Evolutionary conservation across 2,113 vertebrate species (phyloP).

Genomic region (Circaetus cinerascens): DNA sequence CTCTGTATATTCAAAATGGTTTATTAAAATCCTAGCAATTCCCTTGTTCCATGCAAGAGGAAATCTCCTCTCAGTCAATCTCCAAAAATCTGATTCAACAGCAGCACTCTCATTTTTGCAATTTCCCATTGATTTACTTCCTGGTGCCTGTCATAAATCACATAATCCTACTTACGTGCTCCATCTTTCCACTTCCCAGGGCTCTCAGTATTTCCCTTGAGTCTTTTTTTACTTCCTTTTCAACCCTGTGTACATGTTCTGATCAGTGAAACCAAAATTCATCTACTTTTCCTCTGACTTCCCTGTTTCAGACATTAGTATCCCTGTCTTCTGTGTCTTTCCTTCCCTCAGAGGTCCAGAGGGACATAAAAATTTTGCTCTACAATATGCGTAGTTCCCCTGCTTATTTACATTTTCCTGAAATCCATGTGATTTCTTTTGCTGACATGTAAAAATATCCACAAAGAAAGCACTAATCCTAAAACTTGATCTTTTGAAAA

Average conservation of each 20-base stretch:
- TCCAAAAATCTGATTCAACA: not conserved
- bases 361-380: not conserved
- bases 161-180: not conserved
- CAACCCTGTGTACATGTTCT: not conserved
- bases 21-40: not conserved
- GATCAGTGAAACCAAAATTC: not conserved
- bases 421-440: not conserved
- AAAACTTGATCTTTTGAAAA: not conserved
- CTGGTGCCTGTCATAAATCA: not conserved
- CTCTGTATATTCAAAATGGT: not conserved
- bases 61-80: not conserved
- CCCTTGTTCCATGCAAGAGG: not conserved
- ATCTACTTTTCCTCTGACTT: not conserved
- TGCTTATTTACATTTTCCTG: not conserved
- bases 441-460: not conserved
- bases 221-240: not conserved
- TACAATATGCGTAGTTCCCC: fast-evolving
- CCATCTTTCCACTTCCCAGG: not conserved
- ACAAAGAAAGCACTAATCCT: not conserved
- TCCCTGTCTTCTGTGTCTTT: not conserved
- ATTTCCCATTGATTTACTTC: not conserved
- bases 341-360: not conserved
- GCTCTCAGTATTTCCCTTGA: not conserved
- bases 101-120: not conserved
- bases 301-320: not conserved